These are phyloP conservation scores for Bembecia ichneumoniformis DNA, from an alignment of 2,888 invertebrate genomes.

Conservation along the genomic window DNA sequence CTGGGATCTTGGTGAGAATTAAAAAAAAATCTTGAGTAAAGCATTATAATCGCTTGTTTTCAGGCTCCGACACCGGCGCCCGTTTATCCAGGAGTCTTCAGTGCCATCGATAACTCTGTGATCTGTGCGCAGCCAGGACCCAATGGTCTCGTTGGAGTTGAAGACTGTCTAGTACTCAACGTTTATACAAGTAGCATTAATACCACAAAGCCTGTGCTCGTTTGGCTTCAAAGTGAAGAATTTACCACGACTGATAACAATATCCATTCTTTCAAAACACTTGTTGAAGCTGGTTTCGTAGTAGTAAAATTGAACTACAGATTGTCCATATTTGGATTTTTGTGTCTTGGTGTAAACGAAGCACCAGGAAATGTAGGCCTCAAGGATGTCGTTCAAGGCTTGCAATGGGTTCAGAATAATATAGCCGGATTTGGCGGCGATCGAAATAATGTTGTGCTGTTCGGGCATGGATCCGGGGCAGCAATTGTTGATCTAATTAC, in stretches of 20 bases:
- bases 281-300: conserved; percentile 77
- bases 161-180: conserved; percentile 50
- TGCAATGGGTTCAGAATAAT: conserved; percentile 82
- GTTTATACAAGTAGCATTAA: conserved; percentile 40
- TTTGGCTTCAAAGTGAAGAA: conserved; percentile 52
- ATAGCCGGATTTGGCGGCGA: conserved; percentile 83
- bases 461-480: conserved; percentile 87
- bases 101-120: conserved; percentile 30
- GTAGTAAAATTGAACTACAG: conserved; percentile 78
- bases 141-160: conserved; percentile 42
- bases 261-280: conserved; percentile 62
- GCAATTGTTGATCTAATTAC: conserved; percentile 62
- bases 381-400: conserved; percentile 85
- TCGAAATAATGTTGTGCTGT: conserved; percentile 79
- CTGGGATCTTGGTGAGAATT: too few relatives aligned
- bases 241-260: conserved; percentile 27
- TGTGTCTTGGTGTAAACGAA: conserved; percentile 70
- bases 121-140: conserved; percentile 45
- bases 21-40: too few relatives aligned
- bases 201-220: conserved; percentile 42
- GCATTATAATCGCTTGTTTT: conserved; percentile 9
- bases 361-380: conserved; percentile 89
- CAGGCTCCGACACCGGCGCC: conserved; percentile 29
- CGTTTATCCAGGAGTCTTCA: conserved; percentile 23
- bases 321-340: conserved; percentile 81